These are phyloP conservation scores for Todiramphus chloris DNA, from an alignment of 2,113 vertebrate species.

Conservation along the genomic window DNA sequence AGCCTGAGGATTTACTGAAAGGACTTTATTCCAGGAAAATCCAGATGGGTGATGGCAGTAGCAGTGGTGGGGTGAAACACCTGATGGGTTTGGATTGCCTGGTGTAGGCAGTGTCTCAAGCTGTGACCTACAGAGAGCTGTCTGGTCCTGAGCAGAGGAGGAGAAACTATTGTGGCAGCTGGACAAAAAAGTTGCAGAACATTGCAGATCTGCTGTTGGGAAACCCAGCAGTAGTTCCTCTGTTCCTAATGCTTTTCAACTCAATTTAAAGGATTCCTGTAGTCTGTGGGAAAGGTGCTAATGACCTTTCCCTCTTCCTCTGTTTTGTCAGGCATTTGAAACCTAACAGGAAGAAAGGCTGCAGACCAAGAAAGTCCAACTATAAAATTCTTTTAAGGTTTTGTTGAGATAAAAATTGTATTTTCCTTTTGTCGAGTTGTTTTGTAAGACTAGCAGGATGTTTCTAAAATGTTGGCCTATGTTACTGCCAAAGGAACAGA, in stretches of 20 bases:
- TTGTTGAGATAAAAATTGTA: not conserved
- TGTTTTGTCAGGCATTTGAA: slow-evolving; percentile 29
- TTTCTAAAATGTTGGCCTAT: not conserved
- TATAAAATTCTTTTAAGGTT: not conserved
- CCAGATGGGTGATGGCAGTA: not conserved
- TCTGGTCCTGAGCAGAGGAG: not conserved
- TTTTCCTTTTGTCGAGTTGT: not conserved
- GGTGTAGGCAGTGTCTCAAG: not conserved
- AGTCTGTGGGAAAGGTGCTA: not conserved
- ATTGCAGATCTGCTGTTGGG: not conserved
- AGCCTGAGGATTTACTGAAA: not conserved
- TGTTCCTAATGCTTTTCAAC: not conserved
- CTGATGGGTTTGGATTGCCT: not conserved
- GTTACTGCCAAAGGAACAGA: slow-evolving; percentile 14
- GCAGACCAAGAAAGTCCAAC: not conserved
- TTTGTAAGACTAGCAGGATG: slow-evolving; percentile 4
- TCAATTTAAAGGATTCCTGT: not conserved
- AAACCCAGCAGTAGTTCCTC: not conserved
- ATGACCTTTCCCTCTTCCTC: not conserved
- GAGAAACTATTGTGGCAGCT: not conserved
- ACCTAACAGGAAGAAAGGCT: not conserved
- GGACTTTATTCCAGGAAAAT: not conserved
- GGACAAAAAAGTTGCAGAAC: not conserved
- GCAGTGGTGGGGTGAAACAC: not conserved
- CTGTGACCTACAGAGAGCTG: not conserved